Percentiles rank a stretch among this genome's conserved stretches.
Conservation (phyloP, 2,888 invertebrate species). For the Lycia hirtaria region DNA sequence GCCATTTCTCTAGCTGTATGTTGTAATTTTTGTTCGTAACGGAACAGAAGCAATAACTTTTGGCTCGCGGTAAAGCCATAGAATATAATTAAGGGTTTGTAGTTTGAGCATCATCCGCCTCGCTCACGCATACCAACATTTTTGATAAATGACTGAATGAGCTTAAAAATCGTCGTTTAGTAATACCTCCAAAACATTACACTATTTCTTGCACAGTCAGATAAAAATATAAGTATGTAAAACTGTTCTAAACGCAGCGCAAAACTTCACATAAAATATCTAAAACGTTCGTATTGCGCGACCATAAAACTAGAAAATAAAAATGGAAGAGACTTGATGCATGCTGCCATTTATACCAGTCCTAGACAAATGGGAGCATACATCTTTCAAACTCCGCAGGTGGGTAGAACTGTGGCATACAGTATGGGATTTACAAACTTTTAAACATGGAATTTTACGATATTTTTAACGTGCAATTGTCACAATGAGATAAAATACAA, state of each 20-base stretch:
- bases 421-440: not conserved
- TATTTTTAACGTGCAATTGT: not conserved
- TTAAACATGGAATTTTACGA: not conserved
- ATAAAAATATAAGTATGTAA: no score
- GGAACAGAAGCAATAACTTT: not conserved
- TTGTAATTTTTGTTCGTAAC: not conserved
- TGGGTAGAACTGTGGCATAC: not conserved
- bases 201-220: no score
- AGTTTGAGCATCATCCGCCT: no score
- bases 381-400: slow-evolving; percentile 7
- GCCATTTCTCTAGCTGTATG: slow-evolving; percentile 15
- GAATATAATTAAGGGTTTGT: no score
- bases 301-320: slow-evolving; percentile 10
- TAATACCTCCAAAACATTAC: not conserved
- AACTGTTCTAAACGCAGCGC: not conserved
- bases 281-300: slow-evolving; percentile 10
- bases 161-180: no score
- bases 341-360: slow-evolving; percentile 20
- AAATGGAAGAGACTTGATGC: slow-evolving; percentile 10
- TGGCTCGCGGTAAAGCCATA: no score
- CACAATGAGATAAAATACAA: no score
- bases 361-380: slow-evolving; percentile 9
- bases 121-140: no score
- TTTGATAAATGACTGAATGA: no score
- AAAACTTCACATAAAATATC: slow-evolving; percentile 11